phyloP scores from a whole-genome alignment of 2,888 invertebrate species.

The Anarsia innoxiella region DNA sequence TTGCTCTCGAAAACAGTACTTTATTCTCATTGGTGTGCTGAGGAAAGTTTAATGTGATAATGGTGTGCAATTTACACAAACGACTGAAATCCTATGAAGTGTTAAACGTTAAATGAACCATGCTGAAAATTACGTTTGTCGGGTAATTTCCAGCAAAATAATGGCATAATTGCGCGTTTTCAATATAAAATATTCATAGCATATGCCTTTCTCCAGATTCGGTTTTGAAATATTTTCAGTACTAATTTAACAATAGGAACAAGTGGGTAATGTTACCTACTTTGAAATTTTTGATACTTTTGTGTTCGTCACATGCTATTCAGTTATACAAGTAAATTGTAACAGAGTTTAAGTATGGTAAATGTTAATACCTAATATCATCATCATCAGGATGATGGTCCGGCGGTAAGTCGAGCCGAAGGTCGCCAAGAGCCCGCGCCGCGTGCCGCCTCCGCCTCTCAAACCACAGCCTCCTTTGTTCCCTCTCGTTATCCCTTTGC shows the following conservation, averaged over 20 bases:
- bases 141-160: constrained; percentile 7
- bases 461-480: constrained; percentile 84
- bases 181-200: constrained; percentile 3
- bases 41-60: constrained; percentile 8
- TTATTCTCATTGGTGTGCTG: constrained; percentile 4
- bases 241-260: too few relatives aligned
- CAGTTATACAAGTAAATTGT: too few relatives aligned
- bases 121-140: constrained; percentile 9
- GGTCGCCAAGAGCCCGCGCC: constrained; percentile 79
- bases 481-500: constrained; percentile 83
- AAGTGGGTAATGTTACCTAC: too few relatives aligned
- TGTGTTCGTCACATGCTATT: too few relatives aligned
- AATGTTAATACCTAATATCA: constrained; percentile 72
- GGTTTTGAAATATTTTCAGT: too few relatives aligned
- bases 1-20: constrained; percentile 2
- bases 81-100: constrained; percentile 11
- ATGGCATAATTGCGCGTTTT: not conserved
- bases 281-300: too few relatives aligned
- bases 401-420: constrained; percentile 75
- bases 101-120: constrained; percentile 13
- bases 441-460: constrained; percentile 87
- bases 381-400: constrained; percentile 77
- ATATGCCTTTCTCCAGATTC: too few relatives aligned
- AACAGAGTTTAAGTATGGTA: too few relatives aligned
- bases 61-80: constrained; percentile 10